These are phyloP conservation scores for Acleris emargana DNA, from an alignment of 2,888 invertebrate genomes.

Conservation along the genomic window DNA sequence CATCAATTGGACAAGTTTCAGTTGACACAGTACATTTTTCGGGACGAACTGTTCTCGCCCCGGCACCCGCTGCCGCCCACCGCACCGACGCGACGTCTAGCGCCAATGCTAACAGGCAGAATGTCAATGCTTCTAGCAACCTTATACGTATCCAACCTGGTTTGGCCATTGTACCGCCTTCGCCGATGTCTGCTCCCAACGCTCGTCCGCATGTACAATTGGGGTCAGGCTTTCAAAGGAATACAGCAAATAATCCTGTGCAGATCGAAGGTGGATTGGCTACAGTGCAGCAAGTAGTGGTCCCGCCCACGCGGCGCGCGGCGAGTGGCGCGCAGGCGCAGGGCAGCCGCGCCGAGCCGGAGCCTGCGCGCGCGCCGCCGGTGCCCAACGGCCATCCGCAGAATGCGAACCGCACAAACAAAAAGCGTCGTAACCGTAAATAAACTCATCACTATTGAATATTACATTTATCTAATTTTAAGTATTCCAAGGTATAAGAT, in stretches of 20 bases:
- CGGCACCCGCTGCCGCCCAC: constrained; percentile 11
- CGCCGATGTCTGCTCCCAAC: constrained; percentile 10
- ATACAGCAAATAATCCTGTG: constrained; percentile 37
- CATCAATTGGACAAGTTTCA: constrained; percentile 43
- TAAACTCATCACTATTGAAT: constrained; percentile 48
- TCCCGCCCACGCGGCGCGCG: constrained; percentile 36
- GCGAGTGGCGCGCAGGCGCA: constrained; percentile 40
- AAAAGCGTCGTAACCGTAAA: constrained; percentile 71
- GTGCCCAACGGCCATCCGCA: constrained; percentile 47
- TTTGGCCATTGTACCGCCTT: constrained; percentile 15
- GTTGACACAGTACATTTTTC: constrained; percentile 8
- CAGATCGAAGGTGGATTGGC: constrained; percentile 40
- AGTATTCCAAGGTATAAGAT: constrained; percentile 39
- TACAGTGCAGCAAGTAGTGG: constrained; percentile 39
- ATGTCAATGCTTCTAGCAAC: constrained; percentile 5
- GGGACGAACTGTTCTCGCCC: constrained; percentile 3
- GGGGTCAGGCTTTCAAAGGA: constrained; percentile 30
- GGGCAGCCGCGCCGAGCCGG: constrained; percentile 37
- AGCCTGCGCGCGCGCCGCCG: constrained; percentile 41
- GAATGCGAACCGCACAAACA: constrained; percentile 59
- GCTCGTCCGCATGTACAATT: constrained; percentile 9
- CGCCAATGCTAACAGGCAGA: constrained; percentile 11
- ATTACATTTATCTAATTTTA: constrained; percentile 39
- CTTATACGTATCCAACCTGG: constrained; percentile 18
- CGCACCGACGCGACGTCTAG: constrained; percentile 15